Conservation (phyloP, 2,113 vertebrate species). For the Psophia crepitans region DNA sequence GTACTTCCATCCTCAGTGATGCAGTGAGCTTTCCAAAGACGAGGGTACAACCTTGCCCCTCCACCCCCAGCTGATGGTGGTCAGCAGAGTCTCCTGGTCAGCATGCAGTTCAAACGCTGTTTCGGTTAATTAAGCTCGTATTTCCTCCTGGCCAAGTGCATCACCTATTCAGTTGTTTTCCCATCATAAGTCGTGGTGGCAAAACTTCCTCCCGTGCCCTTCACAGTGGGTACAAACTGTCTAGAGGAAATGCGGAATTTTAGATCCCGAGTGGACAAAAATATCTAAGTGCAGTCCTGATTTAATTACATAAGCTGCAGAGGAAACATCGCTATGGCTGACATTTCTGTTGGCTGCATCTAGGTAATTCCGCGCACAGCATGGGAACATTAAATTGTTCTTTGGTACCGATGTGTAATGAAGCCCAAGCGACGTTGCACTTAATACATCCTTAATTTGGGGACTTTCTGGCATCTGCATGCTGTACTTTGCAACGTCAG, state of each 20-base stretch:
- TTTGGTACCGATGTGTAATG: not conserved
- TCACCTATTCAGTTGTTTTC: not conserved
- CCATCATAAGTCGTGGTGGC: rapidly evolving
- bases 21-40: not conserved
- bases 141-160: not conserved
- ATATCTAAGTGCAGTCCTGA: not conserved
- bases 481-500: not conserved
- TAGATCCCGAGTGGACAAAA: not conserved
- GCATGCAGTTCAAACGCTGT: not conserved
- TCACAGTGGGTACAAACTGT: not conserved
- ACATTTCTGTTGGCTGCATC: not conserved
- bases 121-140: not conserved
- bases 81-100: not conserved
- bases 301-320: not conserved
- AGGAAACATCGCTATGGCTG: not conserved
- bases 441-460: not conserved
- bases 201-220: not conserved
- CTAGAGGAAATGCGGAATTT: not conserved
- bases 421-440: not conserved
- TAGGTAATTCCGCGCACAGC: not conserved
- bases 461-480: not conserved
- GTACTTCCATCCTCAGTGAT: not conserved
- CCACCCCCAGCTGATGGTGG: not conserved
- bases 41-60: not conserved
- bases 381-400: not conserved